These are phyloP conservation scores for Regulus satrapa DNA, from an alignment of 2,113 vertebrate genomes.

Conservation along the genomic window DNA sequence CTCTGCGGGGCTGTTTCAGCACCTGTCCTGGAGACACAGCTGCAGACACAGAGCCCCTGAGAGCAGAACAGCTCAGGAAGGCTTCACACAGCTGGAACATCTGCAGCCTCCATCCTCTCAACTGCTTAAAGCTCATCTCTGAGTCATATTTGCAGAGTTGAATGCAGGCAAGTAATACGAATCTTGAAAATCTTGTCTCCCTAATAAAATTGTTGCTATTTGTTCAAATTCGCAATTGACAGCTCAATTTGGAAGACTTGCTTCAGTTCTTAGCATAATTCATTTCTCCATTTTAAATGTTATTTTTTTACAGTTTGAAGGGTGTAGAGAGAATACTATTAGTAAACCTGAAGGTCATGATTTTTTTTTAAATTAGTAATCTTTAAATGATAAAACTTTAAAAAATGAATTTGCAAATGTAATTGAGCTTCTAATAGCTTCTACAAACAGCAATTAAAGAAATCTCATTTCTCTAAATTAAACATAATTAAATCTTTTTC, in stretches of 20 bases:
- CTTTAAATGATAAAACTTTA: conserved; percentile 66
- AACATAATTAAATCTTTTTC: conserved; percentile 74
- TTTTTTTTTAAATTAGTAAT: conserved; percentile 44
- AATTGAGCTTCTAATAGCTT: conserved; percentile 77
- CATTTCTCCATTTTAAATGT: not conserved
- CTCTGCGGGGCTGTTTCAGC: conserved; percentile 2
- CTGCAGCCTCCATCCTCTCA: not conserved
- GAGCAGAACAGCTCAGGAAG: not conserved
- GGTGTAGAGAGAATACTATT: not conserved
- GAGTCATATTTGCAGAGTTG: not conserved
- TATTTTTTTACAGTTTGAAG: not conserved
- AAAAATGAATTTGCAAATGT: conserved; percentile 71
- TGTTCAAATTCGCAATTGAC: not conserved
- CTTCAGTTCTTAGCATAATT: conserved; percentile 11
- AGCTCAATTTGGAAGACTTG: not conserved
- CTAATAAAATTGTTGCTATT: conserved; percentile 6
- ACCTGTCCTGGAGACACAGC: not conserved
- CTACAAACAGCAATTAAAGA: conserved; percentile 75
- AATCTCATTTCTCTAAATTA: conserved; percentile 78
- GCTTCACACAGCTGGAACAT: not conserved
- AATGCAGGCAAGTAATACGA: not conserved
- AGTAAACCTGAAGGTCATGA: not conserved
- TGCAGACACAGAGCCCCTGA: not conserved
- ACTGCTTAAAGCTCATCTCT: not conserved
- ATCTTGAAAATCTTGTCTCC: not conserved